phyloP scores from a whole-genome alignment of 2,797 vertebrate genomes.

The Myotis vivesi region DNA sequence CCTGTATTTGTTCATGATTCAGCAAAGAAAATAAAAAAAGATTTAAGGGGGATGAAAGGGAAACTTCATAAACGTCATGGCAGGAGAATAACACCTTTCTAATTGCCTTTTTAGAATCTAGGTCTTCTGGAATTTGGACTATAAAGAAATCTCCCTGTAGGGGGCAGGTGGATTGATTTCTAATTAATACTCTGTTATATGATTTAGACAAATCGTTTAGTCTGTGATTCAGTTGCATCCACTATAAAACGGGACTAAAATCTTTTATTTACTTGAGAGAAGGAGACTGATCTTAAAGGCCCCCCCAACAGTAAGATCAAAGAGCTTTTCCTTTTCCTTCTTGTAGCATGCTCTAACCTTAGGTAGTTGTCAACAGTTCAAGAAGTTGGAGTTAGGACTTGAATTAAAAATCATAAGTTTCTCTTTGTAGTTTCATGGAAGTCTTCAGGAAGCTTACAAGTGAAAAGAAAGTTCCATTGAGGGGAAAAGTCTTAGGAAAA shows the following conservation, averaged over 20 bases:
- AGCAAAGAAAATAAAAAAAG: constrained; percentile 28
- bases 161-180: neutral
- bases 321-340: neutral
- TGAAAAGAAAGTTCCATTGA: neutral
- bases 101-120: neutral
- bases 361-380: constrained; percentile 3
- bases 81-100: neutral
- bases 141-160: neutral
- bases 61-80: constrained; percentile 32
- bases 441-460: constrained; percentile 11
- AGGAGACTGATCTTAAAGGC: neutral
- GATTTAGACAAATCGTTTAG: neutral
- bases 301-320: neutral
- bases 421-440: neutral
- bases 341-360: neutral
- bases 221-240: neutral
- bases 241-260: neutral
- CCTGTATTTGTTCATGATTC: neutral
- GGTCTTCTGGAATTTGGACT: neutral
- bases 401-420: neutral
- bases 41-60: neutral
- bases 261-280: constrained; percentile 9
- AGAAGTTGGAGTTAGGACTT: constrained; percentile 19
- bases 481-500: neutral
- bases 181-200: neutral